These are phyloP conservation scores for Eupithecia insigniata DNA, from an alignment of 2,888 invertebrate species.

Conservation along the genomic window DNA sequence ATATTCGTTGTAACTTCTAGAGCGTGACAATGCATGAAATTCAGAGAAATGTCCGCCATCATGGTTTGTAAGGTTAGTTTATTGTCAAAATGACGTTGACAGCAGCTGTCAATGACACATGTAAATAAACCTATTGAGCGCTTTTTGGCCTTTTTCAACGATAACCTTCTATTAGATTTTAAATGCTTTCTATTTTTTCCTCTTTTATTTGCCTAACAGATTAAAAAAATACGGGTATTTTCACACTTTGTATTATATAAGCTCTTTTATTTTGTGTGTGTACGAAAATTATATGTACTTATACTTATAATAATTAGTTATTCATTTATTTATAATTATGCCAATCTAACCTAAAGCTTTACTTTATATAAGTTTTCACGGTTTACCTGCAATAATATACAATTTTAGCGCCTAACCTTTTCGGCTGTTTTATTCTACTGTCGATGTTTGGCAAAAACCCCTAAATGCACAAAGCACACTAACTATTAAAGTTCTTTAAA, in stretches of 20 bases:
- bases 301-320: too few relatives aligned
- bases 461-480: conserved; percentile 6
- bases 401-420: neutral
- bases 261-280: neutral
- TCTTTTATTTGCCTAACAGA: neutral
- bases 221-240: neutral
- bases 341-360: neutral
- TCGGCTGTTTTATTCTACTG: neutral
- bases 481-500: neutral
- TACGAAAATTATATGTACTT: neutral
- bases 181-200: neutral
- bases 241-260: neutral
- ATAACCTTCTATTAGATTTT: conserved; percentile 10
- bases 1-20: conserved; percentile 70
- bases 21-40: conserved; percentile 82
- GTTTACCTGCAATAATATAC: neutral
- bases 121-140: conserved; percentile 18
- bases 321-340: too few relatives aligned
- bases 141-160: conserved; percentile 20
- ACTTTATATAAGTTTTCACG: neutral
- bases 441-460: neutral
- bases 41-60: conserved; percentile 72
- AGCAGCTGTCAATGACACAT: conserved; percentile 51
- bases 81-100: conserved; percentile 62
- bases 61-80: conserved; percentile 77